Evolutionary conservation across 2,113 vertebrate species (phyloP).

Genomic region (Dasypus novemcinctus): DNA sequence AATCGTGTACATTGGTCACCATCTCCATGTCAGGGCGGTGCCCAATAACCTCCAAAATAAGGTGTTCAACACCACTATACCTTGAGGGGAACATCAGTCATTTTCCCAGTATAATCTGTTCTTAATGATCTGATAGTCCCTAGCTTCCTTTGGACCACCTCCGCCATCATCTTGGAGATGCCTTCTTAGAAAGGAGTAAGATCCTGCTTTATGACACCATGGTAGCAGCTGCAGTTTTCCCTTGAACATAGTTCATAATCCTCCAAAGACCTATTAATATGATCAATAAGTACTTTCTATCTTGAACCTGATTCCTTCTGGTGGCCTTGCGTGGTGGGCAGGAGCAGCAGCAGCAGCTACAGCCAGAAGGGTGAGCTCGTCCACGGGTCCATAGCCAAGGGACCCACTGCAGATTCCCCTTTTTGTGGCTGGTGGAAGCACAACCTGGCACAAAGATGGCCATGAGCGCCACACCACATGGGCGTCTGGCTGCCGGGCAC

Average conservation of each 20-base stretch:
- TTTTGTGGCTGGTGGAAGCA: background rate
- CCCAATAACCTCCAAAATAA: slow-evolving; percentile 90
- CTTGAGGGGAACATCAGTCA: slow-evolving; percentile 98
- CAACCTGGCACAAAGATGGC: background rate
- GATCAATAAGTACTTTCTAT: too few relatives aligned
- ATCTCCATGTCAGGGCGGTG: slow-evolving; percentile 94
- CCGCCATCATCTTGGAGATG: slow-evolving; percentile 88
- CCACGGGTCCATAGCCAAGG: slow-evolving; percentile 22
- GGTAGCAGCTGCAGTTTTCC: too few relatives aligned
- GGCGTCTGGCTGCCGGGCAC: background rate
- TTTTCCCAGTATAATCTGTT: slow-evolving; percentile 93
- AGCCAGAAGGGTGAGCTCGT: background rate
- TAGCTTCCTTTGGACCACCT: slow-evolving; percentile 87
- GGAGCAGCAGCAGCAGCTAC: slow-evolving; percentile 31
- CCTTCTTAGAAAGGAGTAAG: slow-evolving; percentile 89
- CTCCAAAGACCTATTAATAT: too few relatives aligned
- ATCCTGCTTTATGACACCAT: slow-evolving; percentile 89
- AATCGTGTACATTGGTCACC: slow-evolving; percentile 96
- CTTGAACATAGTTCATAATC: slow-evolving; percentile 31
- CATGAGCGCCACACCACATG: background rate
- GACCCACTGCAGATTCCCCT: background rate
- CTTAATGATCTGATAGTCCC: slow-evolving; percentile 95
- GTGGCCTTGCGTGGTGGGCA: background rate
- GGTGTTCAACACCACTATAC: slow-evolving; percentile 97
- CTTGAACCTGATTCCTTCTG: slow-evolving; percentile 67